These are phyloP conservation scores for Hemiprocne comata DNA, from an alignment of 2,113 vertebrate species.

Conservation along the genomic window DNA sequence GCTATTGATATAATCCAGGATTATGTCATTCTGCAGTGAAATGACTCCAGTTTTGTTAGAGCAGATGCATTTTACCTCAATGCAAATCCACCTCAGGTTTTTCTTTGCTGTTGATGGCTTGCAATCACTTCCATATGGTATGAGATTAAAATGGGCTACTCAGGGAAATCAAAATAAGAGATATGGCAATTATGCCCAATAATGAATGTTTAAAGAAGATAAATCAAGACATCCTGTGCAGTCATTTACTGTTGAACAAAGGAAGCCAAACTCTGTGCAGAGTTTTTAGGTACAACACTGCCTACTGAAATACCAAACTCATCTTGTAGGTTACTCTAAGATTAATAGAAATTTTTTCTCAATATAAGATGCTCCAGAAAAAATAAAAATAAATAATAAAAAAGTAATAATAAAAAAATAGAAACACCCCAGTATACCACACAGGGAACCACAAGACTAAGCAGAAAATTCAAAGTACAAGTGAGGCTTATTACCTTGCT, in stretches of 20 bases:
- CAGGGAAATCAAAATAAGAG: conserved; percentile 41
- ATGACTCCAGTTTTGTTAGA: neutral
- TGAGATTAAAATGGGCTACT: conserved; percentile 38
- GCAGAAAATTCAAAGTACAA: neutral
- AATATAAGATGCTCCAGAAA: neutral
- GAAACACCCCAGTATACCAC: neutral
- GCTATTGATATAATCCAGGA: neutral
- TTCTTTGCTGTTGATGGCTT: conserved; percentile 2
- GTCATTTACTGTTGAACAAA: neutral
- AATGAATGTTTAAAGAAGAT: conserved; percentile 45
- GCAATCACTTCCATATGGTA: conserved; percentile 55
- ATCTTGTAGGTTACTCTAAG: neutral
- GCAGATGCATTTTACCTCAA: neutral
- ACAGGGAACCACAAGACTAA: neutral
- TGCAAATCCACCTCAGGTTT: conserved; percentile 37
- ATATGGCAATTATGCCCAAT: conserved; percentile 46
- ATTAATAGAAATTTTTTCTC: neutral
- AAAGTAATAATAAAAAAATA: neutral
- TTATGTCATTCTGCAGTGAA: conserved; percentile 22
- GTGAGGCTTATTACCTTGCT: neutral
- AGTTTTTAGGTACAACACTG: neutral
- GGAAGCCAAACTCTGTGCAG: neutral
- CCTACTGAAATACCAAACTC: neutral
- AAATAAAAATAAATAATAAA: neutral
- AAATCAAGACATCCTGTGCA: conserved; percentile 30